Conservation (phyloP, 1,140 invertebrate species). For the Bombyx mori region DNA sequence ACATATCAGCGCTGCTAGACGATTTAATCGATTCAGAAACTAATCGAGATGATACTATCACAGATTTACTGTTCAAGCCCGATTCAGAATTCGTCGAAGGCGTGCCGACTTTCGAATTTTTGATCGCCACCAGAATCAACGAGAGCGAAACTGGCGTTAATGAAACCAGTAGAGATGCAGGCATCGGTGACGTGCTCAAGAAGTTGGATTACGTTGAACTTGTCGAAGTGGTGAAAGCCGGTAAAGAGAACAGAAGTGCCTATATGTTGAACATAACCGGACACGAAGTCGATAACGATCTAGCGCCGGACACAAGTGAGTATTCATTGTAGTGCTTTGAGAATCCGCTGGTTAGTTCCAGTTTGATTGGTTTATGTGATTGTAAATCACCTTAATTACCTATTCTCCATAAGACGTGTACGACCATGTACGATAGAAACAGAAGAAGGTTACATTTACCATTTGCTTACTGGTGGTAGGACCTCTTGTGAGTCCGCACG, state of each 20-base stretch:
- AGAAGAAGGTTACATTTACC: too few species aligned
- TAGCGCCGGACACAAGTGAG: constrained; percentile 65
- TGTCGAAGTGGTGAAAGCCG: constrained; percentile 47
- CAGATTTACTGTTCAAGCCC: constrained; percentile 50
- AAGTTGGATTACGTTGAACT: constrained; percentile 60
- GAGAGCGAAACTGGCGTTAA: constrained; percentile 26
- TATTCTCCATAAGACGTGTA: too few species aligned
- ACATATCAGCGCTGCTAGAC: constrained; percentile 59
- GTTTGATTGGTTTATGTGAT: too few species aligned
- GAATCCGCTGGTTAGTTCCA: too few species aligned
- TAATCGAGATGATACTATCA: constrained; percentile 54
- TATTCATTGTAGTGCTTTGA: constrained; percentile 17
- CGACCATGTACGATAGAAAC: too few species aligned
- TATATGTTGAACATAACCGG: constrained; percentile 53
- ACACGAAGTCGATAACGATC: constrained; percentile 60
- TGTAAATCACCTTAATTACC: too few species aligned
- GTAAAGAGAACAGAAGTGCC: constrained; percentile 52
- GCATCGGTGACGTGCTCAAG: constrained; percentile 46
- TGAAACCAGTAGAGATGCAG: constrained; percentile 33
- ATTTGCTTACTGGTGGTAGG: too few species aligned
- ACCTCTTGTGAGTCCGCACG: too few species aligned
- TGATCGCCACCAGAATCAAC: constrained; percentile 48
- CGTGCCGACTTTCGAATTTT: constrained; percentile 48
- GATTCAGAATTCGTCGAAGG: constrained; percentile 41
- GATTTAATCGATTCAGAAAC: constrained; percentile 61